Evolutionary conservation across 2,113 vertebrate genomes (phyloP), one percentile per base, ranked within the genome.

Genomic region (Hemicordylus capensis): DNA sequence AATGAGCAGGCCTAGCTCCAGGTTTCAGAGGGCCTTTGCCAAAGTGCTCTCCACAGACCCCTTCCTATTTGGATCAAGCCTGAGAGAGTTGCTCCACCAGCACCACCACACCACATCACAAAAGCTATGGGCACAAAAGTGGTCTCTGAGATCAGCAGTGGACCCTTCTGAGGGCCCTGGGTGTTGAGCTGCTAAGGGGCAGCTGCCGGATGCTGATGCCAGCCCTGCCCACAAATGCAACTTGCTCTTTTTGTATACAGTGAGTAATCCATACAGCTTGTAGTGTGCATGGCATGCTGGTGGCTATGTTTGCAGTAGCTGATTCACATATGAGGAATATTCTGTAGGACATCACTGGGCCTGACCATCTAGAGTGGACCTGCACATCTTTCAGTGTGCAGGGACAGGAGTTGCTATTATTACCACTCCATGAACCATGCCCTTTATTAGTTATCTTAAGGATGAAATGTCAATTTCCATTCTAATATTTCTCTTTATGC

Each of bases 361-460:
- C 56, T 59, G 39, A 15, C 6, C 39, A 48, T 83, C 70, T 63
- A 20, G 39, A 74, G 34, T 83, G 48, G 48, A 48, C 76, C 61
- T n/a, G n/a, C n/a, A n/a, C n/a, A n/a, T n/a, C n/a, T 63, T 83
- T 46, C 11, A 63, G 24, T 34, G 70, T 37, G 44, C 61, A 75
- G 42, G n/a, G 31, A 63, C 6, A 64, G 22, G 42, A 63, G 4
- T 39, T 74, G 69, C 39, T 46, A 17, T 83, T 58, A 46, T 59
- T 61, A 75, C n/a, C 14, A 37, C 34, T 48, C 58, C 12, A 61
- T 63, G 70, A 75, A 83, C 74, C 34, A 75, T 48, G 39, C 19
- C 22, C 28, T n/a, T 63, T 83, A 74, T 63, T 75, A 74, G 81
- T 83, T 75, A 37, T 74, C 54, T 9, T 63, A 83, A 37, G 39